phyloP scores from a whole-genome alignment of 2,113 vertebrate genomes.

The Eurypyga helias region DNA sequence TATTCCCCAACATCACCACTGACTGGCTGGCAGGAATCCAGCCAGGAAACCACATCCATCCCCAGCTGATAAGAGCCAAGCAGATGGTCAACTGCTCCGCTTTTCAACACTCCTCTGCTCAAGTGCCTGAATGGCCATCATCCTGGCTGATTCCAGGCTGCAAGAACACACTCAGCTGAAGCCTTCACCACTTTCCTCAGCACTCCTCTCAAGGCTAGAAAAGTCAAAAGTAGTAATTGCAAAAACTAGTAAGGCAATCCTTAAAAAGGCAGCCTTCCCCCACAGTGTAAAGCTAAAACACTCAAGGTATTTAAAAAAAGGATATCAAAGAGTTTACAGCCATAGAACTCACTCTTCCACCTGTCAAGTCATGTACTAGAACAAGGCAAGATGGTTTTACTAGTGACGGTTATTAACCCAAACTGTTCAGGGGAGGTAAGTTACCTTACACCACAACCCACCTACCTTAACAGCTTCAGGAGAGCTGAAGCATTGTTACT shows the following conservation, averaged over 20 bases:
- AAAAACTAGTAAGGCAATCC: not conserved
- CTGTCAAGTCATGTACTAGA: not conserved
- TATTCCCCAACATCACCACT: accelerated
- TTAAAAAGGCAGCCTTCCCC: not conserved
- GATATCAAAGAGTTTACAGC: not conserved
- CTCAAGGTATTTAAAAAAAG: not conserved
- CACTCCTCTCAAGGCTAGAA: not conserved
- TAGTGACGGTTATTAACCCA: not conserved
- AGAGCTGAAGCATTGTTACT: accelerated
- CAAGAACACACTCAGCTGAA: not conserved
- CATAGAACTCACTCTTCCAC: not conserved
- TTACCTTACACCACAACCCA: not conserved
- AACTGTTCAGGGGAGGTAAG: not conserved
- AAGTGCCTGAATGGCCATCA: not conserved
- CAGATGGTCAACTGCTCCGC: not conserved
- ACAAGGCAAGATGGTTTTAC: not conserved
- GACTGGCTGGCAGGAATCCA: not conserved
- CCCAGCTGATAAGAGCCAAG: not conserved
- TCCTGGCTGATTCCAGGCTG: not conserved
- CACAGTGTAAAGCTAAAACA: not conserved
- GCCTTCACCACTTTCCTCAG: not conserved
- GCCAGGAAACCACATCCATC: not conserved
- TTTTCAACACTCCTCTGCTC: not conserved
- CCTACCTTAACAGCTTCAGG: not conserved
- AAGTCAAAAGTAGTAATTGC: not conserved